Base-by-base conservation (phyloP, 2,888 invertebrate genomes). In the Piscicola geometra region DNA sequence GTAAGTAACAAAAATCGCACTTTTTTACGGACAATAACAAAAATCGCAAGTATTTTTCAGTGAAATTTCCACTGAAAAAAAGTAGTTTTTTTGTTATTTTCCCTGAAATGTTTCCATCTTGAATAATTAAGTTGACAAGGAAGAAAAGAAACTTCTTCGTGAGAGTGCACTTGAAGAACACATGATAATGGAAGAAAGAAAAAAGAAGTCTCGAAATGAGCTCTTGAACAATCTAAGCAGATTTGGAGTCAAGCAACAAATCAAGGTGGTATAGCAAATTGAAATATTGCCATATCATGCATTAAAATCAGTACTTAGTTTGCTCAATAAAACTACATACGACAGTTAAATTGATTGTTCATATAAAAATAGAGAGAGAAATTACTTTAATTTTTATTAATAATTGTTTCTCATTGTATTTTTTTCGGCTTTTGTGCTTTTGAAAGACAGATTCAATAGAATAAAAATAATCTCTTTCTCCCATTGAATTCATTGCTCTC, bases 211-310 rank as follows among this genome's bases (percentile, higher is more conserved):
- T 68, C 82, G 83, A 81, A 81, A 79, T 5, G 82, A 83, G 71
- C 79, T 79, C 71, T 84, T 84, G 56, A 78, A 82, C 75, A 81
- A 81, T 28, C 80, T 81, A 77, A 83, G 83, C 70, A 82, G 82
- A 79, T 88, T 88, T 79, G 88, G 89, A 3, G 87, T 90, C 0
- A 86, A 86, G 70, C 87, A 89, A 81, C 90, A 90, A 82, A 89
- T 90, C 79, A 85, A 87, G 79, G 84, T 89, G 76, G 75, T 75
- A 68, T 36, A n/a, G n/a, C n/a, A 32, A 33, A 69, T 25, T 68
- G 56, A 41, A 0, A 33, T 76, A 12, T 15, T 75, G 18, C 12
- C 32, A 25, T 41, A 25, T 9, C 5, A 71, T 47, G 21, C n/a
- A n/a, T n/a, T n/a, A n/a, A n/a, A n/a, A n/a, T n/a, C n/a, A n/a